phyloP scores from a whole-genome alignment of 2,113 vertebrate species.

The Connochaetes taurinus region DNA sequence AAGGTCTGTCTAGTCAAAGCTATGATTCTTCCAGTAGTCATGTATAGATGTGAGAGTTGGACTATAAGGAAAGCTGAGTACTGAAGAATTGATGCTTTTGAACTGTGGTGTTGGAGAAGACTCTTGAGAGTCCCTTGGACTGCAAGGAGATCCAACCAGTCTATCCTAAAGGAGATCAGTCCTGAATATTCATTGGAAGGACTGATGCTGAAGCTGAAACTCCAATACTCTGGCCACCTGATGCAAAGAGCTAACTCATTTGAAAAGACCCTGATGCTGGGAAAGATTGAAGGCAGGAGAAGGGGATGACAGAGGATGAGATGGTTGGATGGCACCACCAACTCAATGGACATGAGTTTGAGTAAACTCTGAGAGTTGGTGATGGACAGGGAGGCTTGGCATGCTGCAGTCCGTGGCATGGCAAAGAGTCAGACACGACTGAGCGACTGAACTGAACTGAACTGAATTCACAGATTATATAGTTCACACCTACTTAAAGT shows the following conservation, averaged over 20 bases:
- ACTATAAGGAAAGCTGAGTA: not conserved
- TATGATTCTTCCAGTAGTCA: not conserved
- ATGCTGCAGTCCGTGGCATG: not conserved
- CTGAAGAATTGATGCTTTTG: not conserved
- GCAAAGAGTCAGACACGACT: not conserved
- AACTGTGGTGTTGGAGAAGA: not conserved
- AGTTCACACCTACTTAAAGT: not conserved
- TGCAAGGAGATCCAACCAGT: not conserved
- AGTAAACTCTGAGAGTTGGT: not conserved
- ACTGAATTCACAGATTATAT: not conserved
- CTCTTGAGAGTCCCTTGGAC: not conserved
- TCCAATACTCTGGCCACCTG: not conserved
- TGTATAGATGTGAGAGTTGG: not conserved
- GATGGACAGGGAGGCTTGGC: not conserved
- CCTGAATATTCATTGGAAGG: not conserved
- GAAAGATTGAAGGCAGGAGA: not conserved
- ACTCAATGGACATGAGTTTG: not conserved
- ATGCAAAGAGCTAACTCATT: not conserved
- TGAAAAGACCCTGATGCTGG: not conserved
- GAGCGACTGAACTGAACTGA: not conserved
- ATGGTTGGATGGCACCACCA: not conserved
- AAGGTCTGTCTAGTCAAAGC: not conserved
- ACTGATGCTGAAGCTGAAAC: not conserved
- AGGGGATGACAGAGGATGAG: not conserved
- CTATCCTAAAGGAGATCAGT: not conserved